Evolutionary conservation across 2,888 invertebrate species (phyloP), one percentile per base, ranked within the genome.

Genomic region (Harmothoe impar): DNA sequence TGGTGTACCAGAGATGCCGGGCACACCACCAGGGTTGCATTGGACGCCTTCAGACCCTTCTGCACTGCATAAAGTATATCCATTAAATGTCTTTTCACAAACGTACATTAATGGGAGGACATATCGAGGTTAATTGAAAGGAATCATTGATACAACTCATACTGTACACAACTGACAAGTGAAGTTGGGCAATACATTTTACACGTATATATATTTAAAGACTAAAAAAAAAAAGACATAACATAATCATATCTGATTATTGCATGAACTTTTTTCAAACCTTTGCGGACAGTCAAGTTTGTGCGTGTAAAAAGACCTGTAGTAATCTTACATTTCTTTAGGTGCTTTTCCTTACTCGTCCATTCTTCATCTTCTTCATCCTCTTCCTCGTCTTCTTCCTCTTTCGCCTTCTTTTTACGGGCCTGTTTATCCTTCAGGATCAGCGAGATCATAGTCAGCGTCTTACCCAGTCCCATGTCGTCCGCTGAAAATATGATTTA

Each of bases 1-100:
- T 99, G 99, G 93, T 97, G 97, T 90, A 99, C 96, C 85, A 99
- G 97, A 78, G 98, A 98, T 0, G 99, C 98, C 0, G 99, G 99
- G 94, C 98, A 98, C 0, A 99, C 97, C 0, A 99, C 97, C n/a
- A 99, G 96, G 0, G 96, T 96, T 0, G 95, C 94, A 68, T 93
- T 93, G 0, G 95, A 95, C 33, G 94, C 94, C 12, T 95, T 89
- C 81, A 92, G 91, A 15, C 93, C 92, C 77, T 93, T 94, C n/a
- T 92, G 93, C 92, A 94, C 94, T 94, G 92, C 20, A 93, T 92
- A 62, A 62, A 62, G 25, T 23, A 62, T 5, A 68, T 84, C 17
- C 90, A 90, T 43, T 31, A 31, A 90, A 62, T 51, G 10, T n/a
- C 25, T 62, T 25, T n/a, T 25, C 5, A 12, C 29, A 12, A 17